Evolutionary conservation across 2,888 invertebrate genomes (phyloP), one percentile per base, ranked within the genome.

Genomic region (Drosophila ochracea): DNA sequence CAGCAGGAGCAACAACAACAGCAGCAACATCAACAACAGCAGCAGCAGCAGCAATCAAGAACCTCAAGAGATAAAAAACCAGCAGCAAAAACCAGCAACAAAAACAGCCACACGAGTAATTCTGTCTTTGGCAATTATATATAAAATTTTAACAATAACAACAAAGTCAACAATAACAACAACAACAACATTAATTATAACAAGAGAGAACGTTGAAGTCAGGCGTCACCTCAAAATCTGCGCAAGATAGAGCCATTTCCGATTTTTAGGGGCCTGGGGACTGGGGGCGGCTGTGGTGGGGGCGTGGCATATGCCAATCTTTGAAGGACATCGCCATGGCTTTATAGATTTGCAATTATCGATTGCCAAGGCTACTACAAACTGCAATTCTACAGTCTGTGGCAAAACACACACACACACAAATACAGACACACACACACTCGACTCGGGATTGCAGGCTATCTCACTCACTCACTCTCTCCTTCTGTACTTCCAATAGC

Each of bases 1-100:
- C 62, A 76, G 25, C 16, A 80, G 21, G 3, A 28, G 28, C 3
- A 28, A 3, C 37, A 71, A 43, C 49, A 76, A 35, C 63, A 31
- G 10, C 53, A 43, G 25, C 31, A 64, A 28, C 13, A 72, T 9
- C 31, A 64, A 28, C 52, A 61, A 54, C 57, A 52, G 31, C 62
- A 76, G n/a, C 16, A 80, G 25, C 53, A 43, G 31, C 54, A 54
- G 9, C 13, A 49, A 4, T 31, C 28, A 28, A 21, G 21, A 58
- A 58, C 31, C 53, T 11, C 54, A 65, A 57, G 28, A 50, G 28
- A 39, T 30, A 69, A 43, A 64, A 77, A 67, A n/a, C 16, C 25
- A 55, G 16, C 43, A 55, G 30, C 35, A 50, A 19, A n/a, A 53
- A 47, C 30, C 54, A 19, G 25, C 47, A 7, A 25, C 9, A 47